Evolutionary conservation across 2,797 vertebrate genomes (phyloP).

Genomic region (Xerus rutilus): DNA sequence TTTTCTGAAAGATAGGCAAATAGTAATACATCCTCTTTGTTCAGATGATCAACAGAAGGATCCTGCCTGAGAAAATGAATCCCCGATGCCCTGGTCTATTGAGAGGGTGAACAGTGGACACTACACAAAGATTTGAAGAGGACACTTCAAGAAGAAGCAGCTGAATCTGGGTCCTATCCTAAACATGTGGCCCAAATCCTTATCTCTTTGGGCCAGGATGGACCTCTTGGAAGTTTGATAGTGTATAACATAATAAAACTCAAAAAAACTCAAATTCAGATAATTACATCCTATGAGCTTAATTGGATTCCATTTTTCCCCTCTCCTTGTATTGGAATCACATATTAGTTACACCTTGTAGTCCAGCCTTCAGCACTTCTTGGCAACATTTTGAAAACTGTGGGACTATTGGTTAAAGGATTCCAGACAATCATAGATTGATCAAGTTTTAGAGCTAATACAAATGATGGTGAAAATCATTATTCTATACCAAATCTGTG

Average conservation of each 20-base stretch:
- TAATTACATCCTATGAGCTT: not conserved
- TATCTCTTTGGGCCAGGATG: not conserved
- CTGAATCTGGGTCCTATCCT: not conserved
- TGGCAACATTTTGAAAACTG: not conserved
- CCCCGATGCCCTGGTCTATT: not conserved
- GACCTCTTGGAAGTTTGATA: not conserved
- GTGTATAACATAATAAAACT: not conserved
- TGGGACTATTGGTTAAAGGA: not conserved
- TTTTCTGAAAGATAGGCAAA: slow-evolving; percentile 55
- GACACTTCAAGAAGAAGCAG: slow-evolving; percentile 3
- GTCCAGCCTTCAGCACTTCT: not conserved
- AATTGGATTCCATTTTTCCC: not conserved
- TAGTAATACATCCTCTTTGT: not conserved
- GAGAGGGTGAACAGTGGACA: not conserved
- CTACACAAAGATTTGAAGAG: not conserved
- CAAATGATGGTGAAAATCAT: slow-evolving; percentile 46
- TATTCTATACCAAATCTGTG: not conserved
- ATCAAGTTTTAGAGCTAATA: slow-evolving; percentile 11
- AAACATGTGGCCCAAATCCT: not conserved
- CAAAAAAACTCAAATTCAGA: not conserved
- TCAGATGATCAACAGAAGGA: not conserved
- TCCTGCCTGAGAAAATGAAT: not conserved
- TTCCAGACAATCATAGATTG: not conserved
- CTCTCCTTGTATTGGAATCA: not conserved
- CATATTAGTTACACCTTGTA: not conserved